A percentile compares a stretch with the other conserved stretches of the same genome.
Evolutionary conservation across 2,113 vertebrate genomes (phyloP).

Genomic region (Nycticorax nycticorax): DNA sequence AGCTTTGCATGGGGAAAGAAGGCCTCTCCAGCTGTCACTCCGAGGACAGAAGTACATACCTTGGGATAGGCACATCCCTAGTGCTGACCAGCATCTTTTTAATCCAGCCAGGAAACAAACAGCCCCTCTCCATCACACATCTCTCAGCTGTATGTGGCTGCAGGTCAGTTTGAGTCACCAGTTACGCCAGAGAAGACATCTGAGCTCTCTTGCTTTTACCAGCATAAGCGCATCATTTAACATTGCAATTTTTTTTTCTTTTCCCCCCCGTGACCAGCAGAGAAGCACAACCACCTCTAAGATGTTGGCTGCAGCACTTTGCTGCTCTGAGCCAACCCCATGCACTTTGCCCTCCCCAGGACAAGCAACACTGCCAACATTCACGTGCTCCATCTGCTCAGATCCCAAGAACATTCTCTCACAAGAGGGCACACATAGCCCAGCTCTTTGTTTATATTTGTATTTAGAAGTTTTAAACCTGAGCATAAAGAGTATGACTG

Average conservation of each 20-base stretch:
- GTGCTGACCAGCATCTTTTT: neutral
- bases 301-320: neutral
- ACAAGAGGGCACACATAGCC: neutral
- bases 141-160: neutral
- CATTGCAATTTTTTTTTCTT: neutral
- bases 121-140: neutral
- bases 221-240: neutral
- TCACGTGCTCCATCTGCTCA: rapidly evolving
- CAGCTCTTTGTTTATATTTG: neutral
- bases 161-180: neutral
- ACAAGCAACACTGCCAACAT: neutral
- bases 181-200: neutral
- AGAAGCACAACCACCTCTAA: neutral
- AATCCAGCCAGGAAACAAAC: neutral
- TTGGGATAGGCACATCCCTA: neutral
- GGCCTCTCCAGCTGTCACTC: neutral
- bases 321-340: neutral
- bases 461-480: neutral
- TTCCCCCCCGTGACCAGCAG: neutral
- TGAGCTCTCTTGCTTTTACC: neutral
- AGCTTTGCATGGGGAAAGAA: neutral
- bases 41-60: neutral
- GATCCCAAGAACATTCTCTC: neutral
- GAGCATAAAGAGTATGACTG: neutral
- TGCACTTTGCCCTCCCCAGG: neutral